Conservation (phyloP, 2,888 invertebrate genomes). For the Octodonta nipae region DNA sequence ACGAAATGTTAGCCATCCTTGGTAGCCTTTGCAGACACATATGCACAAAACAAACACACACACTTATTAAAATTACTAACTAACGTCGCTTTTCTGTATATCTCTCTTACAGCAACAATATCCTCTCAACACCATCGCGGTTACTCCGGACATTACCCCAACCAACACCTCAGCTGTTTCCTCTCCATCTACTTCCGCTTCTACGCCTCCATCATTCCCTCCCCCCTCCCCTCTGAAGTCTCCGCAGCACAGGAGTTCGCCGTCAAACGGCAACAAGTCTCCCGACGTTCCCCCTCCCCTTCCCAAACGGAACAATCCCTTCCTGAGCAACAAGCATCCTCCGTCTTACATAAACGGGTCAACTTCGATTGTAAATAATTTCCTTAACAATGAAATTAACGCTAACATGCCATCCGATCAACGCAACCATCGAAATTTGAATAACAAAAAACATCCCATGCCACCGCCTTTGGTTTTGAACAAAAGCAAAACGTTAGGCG, state of each 20-base stretch:
- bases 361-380: conserved; percentile 20
- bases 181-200: conserved; percentile 12
- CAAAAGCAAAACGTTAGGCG: no score
- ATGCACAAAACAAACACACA: not conserved
- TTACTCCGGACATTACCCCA: not conserved
- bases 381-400: conserved; percentile 25
- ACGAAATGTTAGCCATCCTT: no score
- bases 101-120: conserved; percentile 35
- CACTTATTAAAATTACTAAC: conserved; percentile 24
- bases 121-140: conserved; percentile 18
- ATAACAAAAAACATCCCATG: no score
- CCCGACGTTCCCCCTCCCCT: conserved; percentile 39
- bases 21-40: conserved; percentile 3
- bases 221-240: conserved; percentile 13
- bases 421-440: no score
- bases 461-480: no score
- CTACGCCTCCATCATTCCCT: conserved; percentile 10
- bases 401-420: conserved; percentile 16
- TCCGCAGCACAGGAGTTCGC: conserved; percentile 14
- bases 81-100: conserved; percentile 33
- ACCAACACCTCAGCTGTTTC: not conserved
- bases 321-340: conserved; percentile 5
- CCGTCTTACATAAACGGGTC: conserved; percentile 25
- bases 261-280: conserved; percentile 21
- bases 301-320: conserved; percentile 38